Evolutionary conservation across 2,888 invertebrate genomes (phyloP), one percentile per base, ranked within the genome.

Genomic region (Eubasilissa splendida): DNA sequence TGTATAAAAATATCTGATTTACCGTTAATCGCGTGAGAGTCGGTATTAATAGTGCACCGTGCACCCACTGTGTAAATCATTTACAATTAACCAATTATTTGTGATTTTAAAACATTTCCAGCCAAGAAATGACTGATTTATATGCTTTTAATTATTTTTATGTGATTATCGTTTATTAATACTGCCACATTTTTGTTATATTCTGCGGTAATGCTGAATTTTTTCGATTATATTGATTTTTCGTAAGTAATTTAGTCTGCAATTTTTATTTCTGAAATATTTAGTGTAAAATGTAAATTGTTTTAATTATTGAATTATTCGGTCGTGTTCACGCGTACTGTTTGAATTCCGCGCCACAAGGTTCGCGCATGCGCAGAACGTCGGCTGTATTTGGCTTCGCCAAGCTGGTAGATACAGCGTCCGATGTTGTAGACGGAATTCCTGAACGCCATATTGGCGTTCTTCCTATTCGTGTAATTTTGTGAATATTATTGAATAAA

Each of bases 401-500:
- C 58, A 76, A 33, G 74, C 65, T 71, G 59, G 54, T 71, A 59
- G 56, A 70, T 80, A 70, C 79, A 76, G 81, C 81, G 79, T 81
- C 79, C 53, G 63, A 76, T 81, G 76, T 81, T 76, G 65, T 76
- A 53, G 59, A 76, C 42, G 65, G 76, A 80, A 74, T 81, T 83
- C 88, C 88, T 66, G 74, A 80, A 65, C 79, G 80, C 83, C 82
- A 82, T 80, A 82, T 82, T 82, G 82, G 76, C 82, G 76, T 77
- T 73, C 14, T 59, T 31, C 60, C 65, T 54, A 59, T 79, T 58
- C 53, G 79, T 54, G 63, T 31, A 5, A 77, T 76, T 77, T 79
- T 59, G 60, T 54, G 71, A 52, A 56, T 79, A 76, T 77, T 79
- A 79, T 70, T 79, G 73, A 79, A 73, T 82, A 82, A 82, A 76